Conservation (phyloP, 2,888 invertebrate genomes). For the Melinaea menophilus region DNA sequence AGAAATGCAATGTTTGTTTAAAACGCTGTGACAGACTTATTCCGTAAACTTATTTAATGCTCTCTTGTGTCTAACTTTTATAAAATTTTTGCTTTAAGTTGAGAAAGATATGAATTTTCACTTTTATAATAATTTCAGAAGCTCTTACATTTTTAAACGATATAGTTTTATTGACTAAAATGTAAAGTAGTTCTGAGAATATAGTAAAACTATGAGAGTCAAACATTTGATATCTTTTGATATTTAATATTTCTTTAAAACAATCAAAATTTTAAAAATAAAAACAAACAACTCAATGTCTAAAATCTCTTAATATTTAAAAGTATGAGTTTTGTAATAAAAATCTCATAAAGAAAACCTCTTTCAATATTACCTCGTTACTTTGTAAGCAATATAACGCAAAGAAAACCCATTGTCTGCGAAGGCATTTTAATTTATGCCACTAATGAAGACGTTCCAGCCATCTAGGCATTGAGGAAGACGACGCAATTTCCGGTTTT, state of each 20-base stretch:
- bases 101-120: too few relatives aligned
- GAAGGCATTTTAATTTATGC: conserved; percentile 58
- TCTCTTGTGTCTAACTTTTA: too few relatives aligned
- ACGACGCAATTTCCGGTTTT: conserved; percentile 76
- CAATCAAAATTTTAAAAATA: too few relatives aligned
- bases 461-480: conserved; percentile 58
- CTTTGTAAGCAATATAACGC: conserved; percentile 19
- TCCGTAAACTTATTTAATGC: conserved; percentile 24
- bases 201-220: too few relatives aligned
- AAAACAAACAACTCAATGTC: not conserved
- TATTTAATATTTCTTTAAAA: too few relatives aligned
- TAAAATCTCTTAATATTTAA: not conserved
- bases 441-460: conserved; percentile 64
- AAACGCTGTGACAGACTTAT: conserved; percentile 21
- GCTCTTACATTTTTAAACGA: too few relatives aligned
- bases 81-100: too few relatives aligned
- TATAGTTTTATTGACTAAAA: too few relatives aligned
- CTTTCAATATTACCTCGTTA: conserved; percentile 31
- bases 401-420: conserved; percentile 31
- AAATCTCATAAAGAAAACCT: conserved; percentile 6
- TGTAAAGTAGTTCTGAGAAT: too few relatives aligned
- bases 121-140: too few relatives aligned
- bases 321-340: not conserved
- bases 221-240: too few relatives aligned
- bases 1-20: too few relatives aligned